These are phyloP conservation scores for Bujurquina vittata DNA, from an alignment of 2,113 vertebrate species.

Conservation along the genomic window DNA sequence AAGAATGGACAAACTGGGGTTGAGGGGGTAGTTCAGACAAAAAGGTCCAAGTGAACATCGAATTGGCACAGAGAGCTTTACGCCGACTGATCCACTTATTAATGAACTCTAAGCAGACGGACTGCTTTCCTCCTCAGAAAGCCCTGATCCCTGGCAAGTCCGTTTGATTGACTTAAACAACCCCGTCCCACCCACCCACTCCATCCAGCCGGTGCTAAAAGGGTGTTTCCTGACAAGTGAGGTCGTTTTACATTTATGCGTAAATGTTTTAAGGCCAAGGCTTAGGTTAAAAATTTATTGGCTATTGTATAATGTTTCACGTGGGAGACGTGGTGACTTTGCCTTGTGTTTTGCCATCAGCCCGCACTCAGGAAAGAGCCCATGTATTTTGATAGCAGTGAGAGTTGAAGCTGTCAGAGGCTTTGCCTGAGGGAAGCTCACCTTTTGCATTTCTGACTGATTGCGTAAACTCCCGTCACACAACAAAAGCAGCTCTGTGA, in stretches of 20 bases:
- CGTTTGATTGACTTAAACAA: slow-evolving; percentile 70
- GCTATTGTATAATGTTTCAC: slow-evolving; percentile 76
- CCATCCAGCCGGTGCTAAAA: slow-evolving; percentile 63
- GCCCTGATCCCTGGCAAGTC: slow-evolving; percentile 36
- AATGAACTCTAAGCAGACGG: slow-evolving; percentile 23
- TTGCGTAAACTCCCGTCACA: slow-evolving; percentile 73
- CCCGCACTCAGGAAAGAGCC: slow-evolving; percentile 55
- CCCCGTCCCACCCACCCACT: slow-evolving; percentile 62
- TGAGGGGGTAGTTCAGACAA: not conserved
- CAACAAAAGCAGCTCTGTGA: slow-evolving; percentile 75
- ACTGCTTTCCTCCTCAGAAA: slow-evolving; percentile 10
- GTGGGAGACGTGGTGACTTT: slow-evolving; percentile 55
- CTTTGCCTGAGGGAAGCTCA: slow-evolving; percentile 70
- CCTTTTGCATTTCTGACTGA: slow-evolving; percentile 77
- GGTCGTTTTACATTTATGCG: slow-evolving; percentile 73
- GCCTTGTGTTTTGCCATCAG: slow-evolving; percentile 61
- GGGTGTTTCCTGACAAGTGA: slow-evolving; percentile 76
- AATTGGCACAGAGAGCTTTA: not conserved
- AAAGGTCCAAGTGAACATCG: not conserved
- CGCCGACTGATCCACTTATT: slow-evolving; percentile 28
- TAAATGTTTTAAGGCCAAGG: slow-evolving; percentile 74
- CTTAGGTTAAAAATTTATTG: slow-evolving; percentile 75
- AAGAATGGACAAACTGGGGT: not conserved
- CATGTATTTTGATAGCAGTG: slow-evolving; percentile 78
- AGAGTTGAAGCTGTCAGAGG: slow-evolving; percentile 74